A percentile compares a stretch with the other conserved stretches of the same genome.
Evolutionary conservation across 2,113 vertebrate species (phyloP).

Genomic region (Lucifuga dentata): DNA sequence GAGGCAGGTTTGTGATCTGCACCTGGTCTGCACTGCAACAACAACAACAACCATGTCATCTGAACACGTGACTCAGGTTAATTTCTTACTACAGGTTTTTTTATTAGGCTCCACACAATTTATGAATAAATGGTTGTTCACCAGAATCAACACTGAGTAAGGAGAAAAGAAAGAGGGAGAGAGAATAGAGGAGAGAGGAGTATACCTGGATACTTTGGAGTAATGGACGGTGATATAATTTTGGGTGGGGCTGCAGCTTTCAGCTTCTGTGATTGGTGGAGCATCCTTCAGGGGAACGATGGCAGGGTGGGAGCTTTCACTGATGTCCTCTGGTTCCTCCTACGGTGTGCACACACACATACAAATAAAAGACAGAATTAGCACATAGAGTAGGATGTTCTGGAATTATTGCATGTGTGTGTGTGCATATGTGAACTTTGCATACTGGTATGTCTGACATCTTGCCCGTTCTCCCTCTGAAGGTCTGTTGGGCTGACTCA

Average conservation of each 20-base stretch:
- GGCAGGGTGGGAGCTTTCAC: constrained; percentile 77
- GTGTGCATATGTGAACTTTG: too few relatives aligned
- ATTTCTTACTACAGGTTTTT: too few relatives aligned
- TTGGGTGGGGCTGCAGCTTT: constrained; percentile 44
- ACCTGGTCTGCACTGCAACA: constrained; percentile 74
- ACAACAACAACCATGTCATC: constrained; percentile 26
- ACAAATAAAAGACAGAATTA: too few relatives aligned
- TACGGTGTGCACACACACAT: constrained; percentile 40
- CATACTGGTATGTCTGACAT: constrained; percentile 80
- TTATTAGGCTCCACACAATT: too few relatives aligned
- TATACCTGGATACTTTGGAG: constrained; percentile 74
- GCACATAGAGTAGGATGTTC: too few relatives aligned
- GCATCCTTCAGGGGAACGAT: constrained; percentile 82
- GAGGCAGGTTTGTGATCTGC: constrained; percentile 73
- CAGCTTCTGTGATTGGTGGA: constrained; percentile 56
- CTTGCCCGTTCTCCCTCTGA: constrained; percentile 66
- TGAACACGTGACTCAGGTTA: constrained; percentile 47
- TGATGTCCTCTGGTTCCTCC: constrained; percentile 82
- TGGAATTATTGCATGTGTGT: too few relatives aligned
- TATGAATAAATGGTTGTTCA: too few relatives aligned
- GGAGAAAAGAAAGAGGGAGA: neutral
- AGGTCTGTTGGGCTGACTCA: constrained; percentile 71
- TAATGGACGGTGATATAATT: constrained; percentile 80
- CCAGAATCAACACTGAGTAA: neutral
- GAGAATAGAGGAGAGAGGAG: neutral